Base-by-base conservation (phyloP, 2,797 vertebrate genomes). In the Lagocephalus sceleratus region DNA sequence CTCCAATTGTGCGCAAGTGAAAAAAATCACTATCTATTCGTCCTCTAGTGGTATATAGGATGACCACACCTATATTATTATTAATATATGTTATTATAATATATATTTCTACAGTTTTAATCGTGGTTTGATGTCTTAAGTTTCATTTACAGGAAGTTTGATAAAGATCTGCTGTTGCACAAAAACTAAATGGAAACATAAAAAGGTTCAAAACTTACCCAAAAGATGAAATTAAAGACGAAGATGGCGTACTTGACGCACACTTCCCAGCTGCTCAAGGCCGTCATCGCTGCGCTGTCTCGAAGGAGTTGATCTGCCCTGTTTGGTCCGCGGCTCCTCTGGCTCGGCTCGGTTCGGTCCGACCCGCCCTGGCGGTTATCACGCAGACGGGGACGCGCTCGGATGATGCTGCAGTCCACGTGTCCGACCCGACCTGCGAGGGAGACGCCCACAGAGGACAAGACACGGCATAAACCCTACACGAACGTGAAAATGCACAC, bases 191-290 rank as follows among this genome's bases (percentile, higher is more conserved):
- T 3, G 9, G 4, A 44, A 21, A 44, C 19, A 20, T 9, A 44
- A 11, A 40, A 44, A 44, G 3, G 19, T 11, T 12, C 11, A 15
- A 45, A 45, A 55, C 69, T 91, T 22, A 91, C 90, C 90, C 90
- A 92, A 63, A 89, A 85, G 51, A 92, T 26, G 66, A 92, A 92
- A 51, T 91, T 92, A 47, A 92, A 91, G 79, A 76, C 51, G 75
- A 92, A 91, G 2, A 92, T 53, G 0, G 87, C 57, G 63, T 91
- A 91, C 47, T 92, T 92, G 44, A 91, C 71, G 71, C 88, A 88
- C 42, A 85, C 20, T 63, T 91, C 90, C 82, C 81, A 82, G 72
- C 85, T 75, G 68, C 71, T 87, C 10, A 92, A 75, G 20, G 78
- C 79, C 39, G 83, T 57, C 91, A 91, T 92, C 39, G 20, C 68